Evolutionary conservation across 2,888 invertebrate genomes (phyloP), one percentile per base, ranked within the genome.

Genomic region (Bellardia bayeri): DNA sequence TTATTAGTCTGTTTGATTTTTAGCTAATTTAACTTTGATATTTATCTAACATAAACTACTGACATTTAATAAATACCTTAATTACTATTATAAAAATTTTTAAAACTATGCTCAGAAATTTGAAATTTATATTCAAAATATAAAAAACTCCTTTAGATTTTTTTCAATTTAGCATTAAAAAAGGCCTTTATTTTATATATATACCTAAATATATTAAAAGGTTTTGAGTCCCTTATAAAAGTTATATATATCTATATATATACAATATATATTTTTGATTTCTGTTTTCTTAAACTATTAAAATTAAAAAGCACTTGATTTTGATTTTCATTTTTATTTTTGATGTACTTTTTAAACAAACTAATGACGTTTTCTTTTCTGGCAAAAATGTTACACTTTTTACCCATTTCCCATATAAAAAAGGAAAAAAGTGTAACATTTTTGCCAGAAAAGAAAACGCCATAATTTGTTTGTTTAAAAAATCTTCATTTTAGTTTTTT

Each of bases 401-500:
- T n/a, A n/a, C n/a, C n/a, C n/a, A n/a, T n/a, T n/a, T n/a, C n/a
- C n/a, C n/a, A n/a, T n/a, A n/a, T n/a, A n/a, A n/a, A n/a, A n/a
- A n/a, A n/a, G n/a, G n/a, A n/a, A n/a, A n/a, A n/a, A n/a, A n/a
- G n/a, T n/a, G n/a, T n/a, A n/a, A n/a, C n/a, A n/a, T n/a, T n/a
- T n/a, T n/a, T n/a, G n/a, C n/a, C n/a, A n/a, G n/a, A n/a, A n/a
- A n/a, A n/a, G n/a, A n/a, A n/a, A n/a, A n/a, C n/a, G n/a, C n/a
- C n/a, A n/a, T n/a, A n/a, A 30, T 33, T 64, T 40, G 54, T 49
- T 33, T n/a, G 14, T 45, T 56, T 72, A 14, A 9, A 45, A 81
- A 63, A 49, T 74, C 23, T 85, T 85, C n/a, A 80, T 80, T 85
- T 78, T 33, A 33, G 23, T 56, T 3, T 63, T 56, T 3, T 63